Conservation (phyloP, 2,888 invertebrate species). For the Lissocephala sabroskyi region DNA sequence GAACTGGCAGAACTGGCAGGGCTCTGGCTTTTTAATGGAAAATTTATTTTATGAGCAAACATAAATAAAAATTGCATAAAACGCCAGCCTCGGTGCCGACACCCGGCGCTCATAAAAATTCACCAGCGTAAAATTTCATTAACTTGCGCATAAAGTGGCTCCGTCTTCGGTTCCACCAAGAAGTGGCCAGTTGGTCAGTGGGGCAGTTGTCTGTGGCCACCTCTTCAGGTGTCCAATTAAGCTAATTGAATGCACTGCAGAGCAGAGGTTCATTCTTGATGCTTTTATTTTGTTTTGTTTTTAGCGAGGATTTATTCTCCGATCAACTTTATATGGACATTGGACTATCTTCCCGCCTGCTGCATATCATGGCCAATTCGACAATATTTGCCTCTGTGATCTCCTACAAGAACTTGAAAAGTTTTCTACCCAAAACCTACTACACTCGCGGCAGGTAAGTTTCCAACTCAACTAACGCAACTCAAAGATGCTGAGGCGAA, state of each 20-base stretch:
- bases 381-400: slow-evolving; percentile 72
- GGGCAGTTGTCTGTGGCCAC: slow-evolving; percentile 1
- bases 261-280: slow-evolving; percentile 11
- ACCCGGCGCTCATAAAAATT: slow-evolving; percentile 33
- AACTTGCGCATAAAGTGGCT: too few species aligned
- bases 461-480: neutral
- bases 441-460: slow-evolving; percentile 72
- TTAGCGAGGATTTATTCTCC: slow-evolving; percentile 71
- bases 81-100: slow-evolving; percentile 10
- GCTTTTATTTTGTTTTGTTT: slow-evolving; percentile 9
- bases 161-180: too few species aligned
- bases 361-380: slow-evolving; percentile 70
- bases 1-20: too few species aligned
- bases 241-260: slow-evolving; percentile 37
- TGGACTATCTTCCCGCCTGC: slow-evolving; percentile 62
- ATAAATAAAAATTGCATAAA: slow-evolving; percentile 36
- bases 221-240: slow-evolving; percentile 45
- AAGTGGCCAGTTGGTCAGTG: neutral
- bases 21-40: slow-evolving; percentile 45
- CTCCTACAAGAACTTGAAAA: slow-evolving; percentile 72
- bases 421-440: slow-evolving; percentile 71
- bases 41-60: slow-evolving; percentile 47
- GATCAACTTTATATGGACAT: slow-evolving; percentile 72
- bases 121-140: slow-evolving; percentile 7
- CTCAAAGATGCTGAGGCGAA: too few species aligned